Conservation (phyloP, 2,888 invertebrate genomes). For the Mesochorus sp. region DNA sequence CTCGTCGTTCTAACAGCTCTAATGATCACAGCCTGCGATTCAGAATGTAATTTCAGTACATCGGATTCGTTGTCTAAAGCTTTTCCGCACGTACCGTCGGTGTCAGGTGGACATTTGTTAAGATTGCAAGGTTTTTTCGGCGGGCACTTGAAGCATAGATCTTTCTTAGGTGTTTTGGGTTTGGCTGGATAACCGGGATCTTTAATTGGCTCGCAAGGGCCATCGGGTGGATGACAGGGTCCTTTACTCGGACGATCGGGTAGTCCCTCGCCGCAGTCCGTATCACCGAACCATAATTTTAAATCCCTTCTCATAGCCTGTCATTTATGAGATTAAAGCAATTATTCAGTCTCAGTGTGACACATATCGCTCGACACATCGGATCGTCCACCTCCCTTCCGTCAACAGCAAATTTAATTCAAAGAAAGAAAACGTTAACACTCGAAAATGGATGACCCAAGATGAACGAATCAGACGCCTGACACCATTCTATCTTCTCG, state of each 20-base stretch:
- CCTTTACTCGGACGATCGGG: conserved; percentile 67
- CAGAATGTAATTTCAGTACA: conserved; percentile 63
- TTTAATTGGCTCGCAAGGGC: conserved; percentile 70
- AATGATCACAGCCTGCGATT: conserved; percentile 62
- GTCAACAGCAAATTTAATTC: neutral
- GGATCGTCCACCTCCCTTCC: conserved; percentile 60
- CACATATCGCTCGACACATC: conserved; percentile 10
- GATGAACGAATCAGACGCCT: conserved; percentile 24
- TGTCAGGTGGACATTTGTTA: conserved; percentile 71
- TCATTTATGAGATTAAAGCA: conserved; percentile 55
- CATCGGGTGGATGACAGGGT: conserved; percentile 73
- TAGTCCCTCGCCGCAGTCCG: conserved; percentile 71
- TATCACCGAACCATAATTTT: conserved; percentile 66
- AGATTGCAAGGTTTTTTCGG: conserved; percentile 74
- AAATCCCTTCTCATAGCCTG: conserved; percentile 37
- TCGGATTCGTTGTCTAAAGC: conserved; percentile 28
- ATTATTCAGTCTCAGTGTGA: conserved; percentile 41
- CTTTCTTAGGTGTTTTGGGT: conserved; percentile 69
- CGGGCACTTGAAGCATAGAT: conserved; percentile 76
- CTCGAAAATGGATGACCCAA: neutral
- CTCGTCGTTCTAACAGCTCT: conserved; percentile 1
- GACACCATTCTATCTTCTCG: conserved; percentile 43
- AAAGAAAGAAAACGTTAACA: neutral
- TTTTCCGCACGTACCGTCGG: conserved; percentile 75
- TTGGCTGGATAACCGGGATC: conserved; percentile 73